A percentile compares a stretch with the other conserved stretches of the same genome.
These are phyloP conservation scores for Alauda arvensis DNA, from an alignment of 2,797 vertebrate genomes.

Conservation along the genomic window DNA sequence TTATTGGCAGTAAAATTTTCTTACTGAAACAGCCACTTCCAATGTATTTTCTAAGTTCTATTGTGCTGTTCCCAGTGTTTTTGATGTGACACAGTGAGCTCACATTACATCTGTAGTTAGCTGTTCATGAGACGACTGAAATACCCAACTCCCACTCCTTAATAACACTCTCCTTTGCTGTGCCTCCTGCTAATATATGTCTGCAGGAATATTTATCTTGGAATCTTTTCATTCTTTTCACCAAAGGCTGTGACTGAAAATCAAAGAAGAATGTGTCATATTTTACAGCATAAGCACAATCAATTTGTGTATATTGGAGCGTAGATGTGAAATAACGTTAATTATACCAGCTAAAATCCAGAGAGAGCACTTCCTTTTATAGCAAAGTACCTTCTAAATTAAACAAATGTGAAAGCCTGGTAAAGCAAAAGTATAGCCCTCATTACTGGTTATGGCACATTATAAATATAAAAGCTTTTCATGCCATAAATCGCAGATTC, in stretches of 20 bases:
- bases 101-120: neutral
- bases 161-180: slow-evolving; percentile 1
- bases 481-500: slow-evolving; percentile 50
- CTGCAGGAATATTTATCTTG: slow-evolving; percentile 23
- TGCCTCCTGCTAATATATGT: slow-evolving; percentile 14
- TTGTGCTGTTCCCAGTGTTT: neutral
- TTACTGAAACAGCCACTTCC: neutral
- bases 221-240: slow-evolving; percentile 26
- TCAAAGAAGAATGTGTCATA: slow-evolving; percentile 13
- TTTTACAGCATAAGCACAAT: slow-evolving; percentile 39
- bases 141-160: neutral
- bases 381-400: slow-evolving; percentile 62
- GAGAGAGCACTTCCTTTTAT: slow-evolving; percentile 60
- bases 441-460: slow-evolving; percentile 51
- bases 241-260: slow-evolving; percentile 34
- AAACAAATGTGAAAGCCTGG: slow-evolving; percentile 60
- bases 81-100: neutral
- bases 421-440: slow-evolving; percentile 41
- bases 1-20: neutral
- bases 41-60: neutral
- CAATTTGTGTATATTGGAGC: slow-evolving; percentile 49
- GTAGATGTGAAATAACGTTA: slow-evolving; percentile 50
- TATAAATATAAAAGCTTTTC: slow-evolving; percentile 63
- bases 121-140: neutral
- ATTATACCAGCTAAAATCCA: slow-evolving; percentile 51